These are phyloP conservation scores for Pseudachorutes palmiensis DNA, from an alignment of 1,140 invertebrate genomes.

Conservation along the genomic window DNA sequence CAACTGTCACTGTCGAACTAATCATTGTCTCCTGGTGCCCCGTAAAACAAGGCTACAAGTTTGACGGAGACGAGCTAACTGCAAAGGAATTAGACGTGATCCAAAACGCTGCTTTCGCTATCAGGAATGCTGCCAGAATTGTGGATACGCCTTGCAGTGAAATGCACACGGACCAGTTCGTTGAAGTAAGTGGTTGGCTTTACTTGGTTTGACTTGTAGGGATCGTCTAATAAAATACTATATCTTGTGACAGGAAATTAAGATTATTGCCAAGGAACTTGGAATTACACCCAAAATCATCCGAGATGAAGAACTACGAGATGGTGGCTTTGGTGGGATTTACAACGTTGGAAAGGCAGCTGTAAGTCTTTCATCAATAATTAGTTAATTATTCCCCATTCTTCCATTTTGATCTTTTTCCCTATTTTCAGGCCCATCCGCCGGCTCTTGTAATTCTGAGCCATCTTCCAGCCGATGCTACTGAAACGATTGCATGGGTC, in stretches of 20 bases:
- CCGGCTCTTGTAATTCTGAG: constrained; percentile 73
- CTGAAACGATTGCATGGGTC: constrained; percentile 73
- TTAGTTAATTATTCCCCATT: too few species aligned
- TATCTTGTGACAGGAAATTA: constrained; percentile 57
- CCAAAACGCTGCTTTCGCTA: constrained; percentile 52
- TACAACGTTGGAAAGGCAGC: constrained; percentile 81
- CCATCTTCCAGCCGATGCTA: constrained; percentile 56
- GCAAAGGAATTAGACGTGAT: constrained; percentile 54
- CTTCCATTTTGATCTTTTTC: not conserved
- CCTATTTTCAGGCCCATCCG: constrained; percentile 44
- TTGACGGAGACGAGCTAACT: constrained; percentile 26
- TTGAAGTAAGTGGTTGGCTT: constrained; percentile 50
- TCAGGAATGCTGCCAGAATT: constrained; percentile 66
- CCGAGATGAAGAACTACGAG: constrained; percentile 62
- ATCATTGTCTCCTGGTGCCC: constrained; percentile 28
- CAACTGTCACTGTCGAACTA: constrained; percentile 37
- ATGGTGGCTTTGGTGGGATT: constrained; percentile 71
- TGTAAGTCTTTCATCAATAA: too few species aligned
- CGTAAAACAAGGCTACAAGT: not conserved
- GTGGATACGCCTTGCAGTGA: constrained; percentile 75
- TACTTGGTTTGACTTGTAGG: not conserved
- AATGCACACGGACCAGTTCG: constrained; percentile 71
- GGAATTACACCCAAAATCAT: constrained; percentile 60
- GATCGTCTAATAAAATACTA: not conserved
- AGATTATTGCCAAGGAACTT: constrained; percentile 54